Conservation (phyloP, 2,888 invertebrate genomes). For the Agelastica alni region DNA sequence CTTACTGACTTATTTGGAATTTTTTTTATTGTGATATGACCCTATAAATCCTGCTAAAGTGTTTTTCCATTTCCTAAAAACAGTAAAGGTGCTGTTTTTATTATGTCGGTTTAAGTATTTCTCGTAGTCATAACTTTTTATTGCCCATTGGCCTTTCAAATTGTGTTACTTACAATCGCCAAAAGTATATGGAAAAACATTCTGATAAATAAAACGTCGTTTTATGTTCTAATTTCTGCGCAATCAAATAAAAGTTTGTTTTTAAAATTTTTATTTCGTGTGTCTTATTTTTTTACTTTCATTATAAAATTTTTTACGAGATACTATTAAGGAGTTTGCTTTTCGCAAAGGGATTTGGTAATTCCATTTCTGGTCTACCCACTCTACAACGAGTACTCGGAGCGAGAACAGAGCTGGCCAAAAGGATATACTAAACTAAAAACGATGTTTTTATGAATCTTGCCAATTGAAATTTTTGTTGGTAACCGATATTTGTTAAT, state of each 20-base stretch:
- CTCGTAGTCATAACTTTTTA: background rate
- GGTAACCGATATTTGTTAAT: too few relatives aligned
- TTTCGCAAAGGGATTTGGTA: too few relatives aligned
- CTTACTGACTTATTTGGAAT: too few relatives aligned
- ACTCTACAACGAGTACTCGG: too few relatives aligned
- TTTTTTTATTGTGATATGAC: too few relatives aligned
- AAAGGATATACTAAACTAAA: too few relatives aligned
- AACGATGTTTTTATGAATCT: too few relatives aligned
- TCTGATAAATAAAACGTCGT: background rate
- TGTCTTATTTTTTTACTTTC: background rate
- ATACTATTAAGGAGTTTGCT: too few relatives aligned
- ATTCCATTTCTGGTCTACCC: too few relatives aligned
- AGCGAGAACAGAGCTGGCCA: too few relatives aligned
- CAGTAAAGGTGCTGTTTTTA: background rate
- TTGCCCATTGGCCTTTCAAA: background rate
- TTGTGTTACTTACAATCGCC: background rate
- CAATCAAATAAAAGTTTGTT: background rate
- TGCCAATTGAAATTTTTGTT: too few relatives aligned
- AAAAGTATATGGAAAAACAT: background rate
- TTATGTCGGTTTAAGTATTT: background rate
- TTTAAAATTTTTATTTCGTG: background rate
- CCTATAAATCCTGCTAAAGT: background rate
- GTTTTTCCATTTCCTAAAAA: background rate
- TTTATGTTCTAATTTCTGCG: background rate
- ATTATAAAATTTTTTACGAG: too few relatives aligned